Evolutionary conservation across 2,797 vertebrate species (phyloP).

Genomic region (Centropyge bicolor): DNA sequence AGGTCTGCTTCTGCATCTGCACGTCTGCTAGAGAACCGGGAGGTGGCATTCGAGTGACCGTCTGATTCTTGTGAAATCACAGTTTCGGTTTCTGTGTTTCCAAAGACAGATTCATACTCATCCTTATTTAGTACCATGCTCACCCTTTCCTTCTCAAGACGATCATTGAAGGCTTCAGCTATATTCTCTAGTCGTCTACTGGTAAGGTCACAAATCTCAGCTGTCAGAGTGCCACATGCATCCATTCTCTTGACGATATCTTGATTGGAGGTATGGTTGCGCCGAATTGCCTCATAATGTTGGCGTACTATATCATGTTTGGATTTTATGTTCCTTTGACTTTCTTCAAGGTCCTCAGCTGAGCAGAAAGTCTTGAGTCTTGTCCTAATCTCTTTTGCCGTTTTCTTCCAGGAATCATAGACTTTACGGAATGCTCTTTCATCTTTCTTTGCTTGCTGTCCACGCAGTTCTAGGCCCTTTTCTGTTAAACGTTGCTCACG

Average conservation of each 20-base stretch:
- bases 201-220: slow-evolving; percentile 39
- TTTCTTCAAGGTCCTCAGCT: slow-evolving; percentile 20
- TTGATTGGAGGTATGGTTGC: slow-evolving; percentile 25
- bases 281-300: slow-evolving; percentile 35
- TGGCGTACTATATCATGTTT: slow-evolving; percentile 7
- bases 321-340: slow-evolving; percentile 5
- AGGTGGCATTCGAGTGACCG: background rate
- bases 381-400: slow-evolving; percentile 29
- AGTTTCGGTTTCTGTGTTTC: slow-evolving; percentile 35
- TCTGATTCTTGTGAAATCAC: background rate
- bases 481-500: too few relatives aligned
- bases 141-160: slow-evolving; percentile 48
- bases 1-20: slow-evolving; percentile 43
- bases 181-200: slow-evolving; percentile 19
- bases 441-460: too few relatives aligned
- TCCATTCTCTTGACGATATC: slow-evolving; percentile 53
- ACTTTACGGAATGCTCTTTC: too few relatives aligned
- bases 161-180: slow-evolving; percentile 31
- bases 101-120: slow-evolving; percentile 56
- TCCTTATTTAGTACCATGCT: slow-evolving; percentile 42
- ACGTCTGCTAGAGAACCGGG: slow-evolving; percentile 5
- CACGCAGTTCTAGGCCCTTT: too few relatives aligned
- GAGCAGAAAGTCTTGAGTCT: slow-evolving; percentile 46
- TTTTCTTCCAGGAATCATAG: slow-evolving; percentile 33
- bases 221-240: slow-evolving; percentile 33